Base-by-base conservation (phyloP, 2,888 invertebrate species). In the Clistopyga incitator region DNA sequence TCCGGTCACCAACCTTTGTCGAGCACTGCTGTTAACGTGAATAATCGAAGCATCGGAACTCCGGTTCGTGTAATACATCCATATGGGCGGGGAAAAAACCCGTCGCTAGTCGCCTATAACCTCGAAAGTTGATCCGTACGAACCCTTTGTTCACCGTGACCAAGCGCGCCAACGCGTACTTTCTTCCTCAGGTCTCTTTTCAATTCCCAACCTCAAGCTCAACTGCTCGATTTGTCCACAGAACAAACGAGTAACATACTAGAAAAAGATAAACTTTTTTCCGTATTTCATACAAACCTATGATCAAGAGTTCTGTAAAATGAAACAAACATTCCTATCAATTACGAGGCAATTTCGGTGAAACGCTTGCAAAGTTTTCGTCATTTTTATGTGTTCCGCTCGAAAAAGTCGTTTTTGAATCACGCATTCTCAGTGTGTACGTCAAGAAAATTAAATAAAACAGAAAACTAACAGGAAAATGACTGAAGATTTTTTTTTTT, bases 11-110 rank as follows among this genome's bases (percentile, higher is more conserved):
- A 76, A 18, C 79, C 79, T 79, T 76, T 76, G 45, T 20, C 54
- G 52, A 34, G 15, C 61, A 45, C 45, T 61, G 34, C 52, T 56
- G 18, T 52, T 38, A 77, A 23, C 74, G 78, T 82, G 52, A 82
- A 82, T 84, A 84, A 84, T 84, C 75, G 76, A 84, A 72, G 67
- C 72, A 83, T 83, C 83, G 83, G 83, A 83, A 83, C 83, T 80
- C 80, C 34, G 50, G 67, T 67, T 68, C 13, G 64, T 72, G 13
- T 68, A 23, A 34, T 67, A 52, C 38, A 70, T 82, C 38, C 54
- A 68, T 18, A 38, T 75, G 64, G 74, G 78, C 77, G 61, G 67
- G 65, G 52, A 72, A 72, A 82, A 68, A 76, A 65, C 42, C 67
- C 23, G 45, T 67, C 61, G 45, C 67, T 34, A 54, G 50, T 50